These are phyloP conservation scores for Thumatha senex DNA, from an alignment of 2,888 invertebrate genomes.

Conservation along the genomic window DNA sequence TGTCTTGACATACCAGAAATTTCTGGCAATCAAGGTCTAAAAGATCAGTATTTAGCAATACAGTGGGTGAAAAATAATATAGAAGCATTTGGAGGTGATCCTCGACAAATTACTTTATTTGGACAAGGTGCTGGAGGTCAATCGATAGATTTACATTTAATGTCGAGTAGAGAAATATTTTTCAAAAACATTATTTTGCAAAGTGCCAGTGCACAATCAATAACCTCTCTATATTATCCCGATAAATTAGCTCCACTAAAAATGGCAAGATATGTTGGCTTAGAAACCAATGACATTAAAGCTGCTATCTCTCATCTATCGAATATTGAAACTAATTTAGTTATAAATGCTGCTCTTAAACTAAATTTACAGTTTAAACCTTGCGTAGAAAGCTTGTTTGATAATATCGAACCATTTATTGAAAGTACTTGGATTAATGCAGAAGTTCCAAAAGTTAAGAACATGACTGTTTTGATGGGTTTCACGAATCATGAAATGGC, in stretches of 20 bases:
- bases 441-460: conserved; percentile 4
- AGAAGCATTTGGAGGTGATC: conserved; percentile 37
- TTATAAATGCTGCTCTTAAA: not conserved
- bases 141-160: conserved; percentile 36
- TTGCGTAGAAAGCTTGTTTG: conserved; percentile 9
- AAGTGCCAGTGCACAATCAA: conserved; percentile 3
- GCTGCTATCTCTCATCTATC: conserved; percentile 6
- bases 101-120: conserved; percentile 35
- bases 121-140: conserved; percentile 38
- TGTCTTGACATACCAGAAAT: conserved; percentile 31
- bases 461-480: conserved; percentile 8
- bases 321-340: not conserved
- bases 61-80: conserved; percentile 40
- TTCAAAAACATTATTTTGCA: conserved; percentile 31
- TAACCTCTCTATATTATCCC: conserved; percentile 3
- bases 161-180: conserved; percentile 26
- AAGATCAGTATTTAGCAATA: conserved; percentile 37
- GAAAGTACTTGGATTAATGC: not conserved
- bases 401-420: conserved; percentile 5
- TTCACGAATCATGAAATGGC: conserved; percentile 40
- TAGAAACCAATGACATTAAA: conserved; percentile 4
- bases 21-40: conserved; percentile 40
- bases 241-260: conserved; percentile 6
- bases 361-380: conserved; percentile 7
- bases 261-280: conserved; percentile 6